Evolutionary conservation across 2,797 vertebrate species (phyloP), one percentile per base, ranked within the genome.

Genomic region (Euthynnus affinis): DNA sequence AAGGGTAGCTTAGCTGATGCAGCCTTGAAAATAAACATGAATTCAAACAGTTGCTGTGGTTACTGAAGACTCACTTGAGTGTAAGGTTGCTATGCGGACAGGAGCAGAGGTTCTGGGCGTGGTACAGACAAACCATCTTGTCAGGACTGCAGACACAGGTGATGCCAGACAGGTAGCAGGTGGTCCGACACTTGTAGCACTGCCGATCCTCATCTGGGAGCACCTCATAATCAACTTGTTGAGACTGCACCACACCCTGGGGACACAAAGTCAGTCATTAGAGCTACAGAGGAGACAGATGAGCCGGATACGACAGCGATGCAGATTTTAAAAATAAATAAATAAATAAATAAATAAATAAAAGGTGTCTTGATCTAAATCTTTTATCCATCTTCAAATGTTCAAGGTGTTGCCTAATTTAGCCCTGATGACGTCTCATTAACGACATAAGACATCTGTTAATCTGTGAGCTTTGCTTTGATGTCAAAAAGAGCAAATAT

Each of bases 131-230:
- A 14, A 96, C 98, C 86, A 97, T 87, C 78, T 95, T 84, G 18
- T 93, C 94, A 37, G 97, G 96, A 63, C 95, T 96, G 84, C 98
- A 99, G 17, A 93, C 92, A 82, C 98, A 99, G 81, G 95, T 97
- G 76, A 98, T 93, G 58, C 97, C 97, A 91, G 98, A 99, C 95
- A 99, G 97, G 93, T 97, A 99, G 89, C 98, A 99, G 63, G 98
- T 99, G 86, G 98, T 99, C 90, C 97, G 96, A 91, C 98, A 99
- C 91, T 96, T 96, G 64, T 93, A 86, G 91, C 98, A 99, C 91
- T 99, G 98, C 18, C 98, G 96, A 84, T 97, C 97, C 72, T 99
- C 98, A 3, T 99, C 98, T 68, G 97, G 97, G 77, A 98, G 93
- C 51, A 96, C 85, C 80, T 99, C 98, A 81, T 97, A 98, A 18